Evolutionary conservation across 2,888 invertebrate species (phyloP).

Genomic region (Notocelia uddmanniana): DNA sequence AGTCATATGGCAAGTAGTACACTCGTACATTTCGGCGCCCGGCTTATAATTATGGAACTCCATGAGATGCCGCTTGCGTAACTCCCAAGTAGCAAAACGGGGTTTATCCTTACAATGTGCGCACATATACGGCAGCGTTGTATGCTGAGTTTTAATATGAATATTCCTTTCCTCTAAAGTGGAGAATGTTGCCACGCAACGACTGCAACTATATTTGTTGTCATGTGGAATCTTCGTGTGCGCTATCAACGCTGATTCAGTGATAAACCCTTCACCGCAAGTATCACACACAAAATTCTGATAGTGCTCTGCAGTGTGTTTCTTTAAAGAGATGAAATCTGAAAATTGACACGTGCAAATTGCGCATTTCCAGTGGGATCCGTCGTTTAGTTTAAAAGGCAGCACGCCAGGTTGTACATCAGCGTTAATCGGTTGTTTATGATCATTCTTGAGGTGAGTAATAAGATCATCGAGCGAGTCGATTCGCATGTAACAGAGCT

Average conservation of each 20-base stretch:
- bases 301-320: conserved; percentile 77
- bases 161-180: conserved; percentile 74
- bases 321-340: conserved; percentile 74
- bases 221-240: conserved; percentile 77
- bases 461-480: conserved; percentile 74
- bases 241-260: conserved; percentile 73
- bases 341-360: conserved; percentile 76
- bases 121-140: conserved; percentile 76
- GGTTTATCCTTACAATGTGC: conserved; percentile 79
- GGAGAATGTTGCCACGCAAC: conserved; percentile 77
- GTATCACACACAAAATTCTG: conserved; percentile 81
- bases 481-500: conserved; percentile 74
- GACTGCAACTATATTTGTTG: conserved; percentile 76
- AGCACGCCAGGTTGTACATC: conserved; percentile 79
- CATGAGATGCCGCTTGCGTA: conserved; percentile 76
- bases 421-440: conserved; percentile 76
- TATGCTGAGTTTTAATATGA: conserved; percentile 78
- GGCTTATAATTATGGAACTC: conserved; percentile 79
- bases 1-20: conserved; percentile 79
- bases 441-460: conserved; percentile 74
- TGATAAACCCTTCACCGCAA: conserved; percentile 80
- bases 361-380: conserved; percentile 76
- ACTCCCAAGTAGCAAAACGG: conserved; percentile 78
- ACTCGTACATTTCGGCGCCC: conserved; percentile 79
- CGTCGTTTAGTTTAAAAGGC: conserved; percentile 77